These are phyloP conservation scores for Graphium colonna DNA, from an alignment of 2,888 invertebrate species.

Conservation along the genomic window DNA sequence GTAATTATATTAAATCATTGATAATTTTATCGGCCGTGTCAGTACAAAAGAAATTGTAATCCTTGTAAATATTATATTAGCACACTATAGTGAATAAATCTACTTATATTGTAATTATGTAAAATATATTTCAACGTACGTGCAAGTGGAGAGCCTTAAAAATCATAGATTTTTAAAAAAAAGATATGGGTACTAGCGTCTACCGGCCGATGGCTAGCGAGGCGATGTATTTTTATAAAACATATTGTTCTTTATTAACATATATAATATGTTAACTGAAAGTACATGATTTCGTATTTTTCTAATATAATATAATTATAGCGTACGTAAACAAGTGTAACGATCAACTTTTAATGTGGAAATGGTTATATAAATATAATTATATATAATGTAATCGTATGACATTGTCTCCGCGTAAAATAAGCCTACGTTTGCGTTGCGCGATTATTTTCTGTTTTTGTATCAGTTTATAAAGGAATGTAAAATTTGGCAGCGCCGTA, in stretches of 20 bases:
- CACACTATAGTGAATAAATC: constrained; percentile 66
- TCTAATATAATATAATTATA: constrained; percentile 68
- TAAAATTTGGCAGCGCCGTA: background rate
- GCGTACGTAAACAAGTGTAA: constrained; percentile 61
- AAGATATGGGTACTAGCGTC: constrained; percentile 73
- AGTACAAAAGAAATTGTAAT: constrained; percentile 66
- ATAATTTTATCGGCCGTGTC: constrained; percentile 69
- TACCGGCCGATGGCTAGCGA: constrained; percentile 58
- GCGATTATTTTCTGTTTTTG: constrained; percentile 65
- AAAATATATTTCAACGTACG: constrained; percentile 69
- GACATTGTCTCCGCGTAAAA: constrained; percentile 49
- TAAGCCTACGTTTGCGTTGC: constrained; percentile 50
- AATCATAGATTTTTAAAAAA: constrained; percentile 74
- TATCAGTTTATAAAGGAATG: constrained; percentile 45
- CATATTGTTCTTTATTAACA: constrained; percentile 79
- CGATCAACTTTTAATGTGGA: constrained; percentile 65
- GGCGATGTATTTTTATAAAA: constrained; percentile 78
- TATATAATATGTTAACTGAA: constrained; percentile 78
- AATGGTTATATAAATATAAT: constrained; percentile 49
- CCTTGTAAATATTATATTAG: constrained; percentile 68
- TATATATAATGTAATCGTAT: constrained; percentile 34
- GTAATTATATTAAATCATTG: constrained; percentile 47
- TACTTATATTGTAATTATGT: constrained; percentile 73
- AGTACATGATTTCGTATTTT: constrained; percentile 79
- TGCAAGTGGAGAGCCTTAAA: constrained; percentile 72